phyloP scores from a whole-genome alignment of 2,888 invertebrate genomes.

The Argynnis bischoffii region DNA sequence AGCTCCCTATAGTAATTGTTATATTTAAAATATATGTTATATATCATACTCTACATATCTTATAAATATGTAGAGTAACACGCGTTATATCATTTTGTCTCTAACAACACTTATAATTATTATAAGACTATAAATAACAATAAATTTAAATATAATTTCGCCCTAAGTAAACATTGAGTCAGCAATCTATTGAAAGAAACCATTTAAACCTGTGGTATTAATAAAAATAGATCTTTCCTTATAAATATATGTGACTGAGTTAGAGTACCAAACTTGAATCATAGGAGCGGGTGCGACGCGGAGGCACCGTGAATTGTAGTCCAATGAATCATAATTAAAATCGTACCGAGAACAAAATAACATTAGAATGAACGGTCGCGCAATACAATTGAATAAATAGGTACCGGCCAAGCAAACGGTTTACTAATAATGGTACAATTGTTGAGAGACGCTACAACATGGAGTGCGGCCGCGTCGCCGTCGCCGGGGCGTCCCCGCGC shows the following conservation, averaged over 20 bases:
- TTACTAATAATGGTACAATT: slow-evolving; percentile 43
- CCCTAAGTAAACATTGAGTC: slow-evolving; percentile 17
- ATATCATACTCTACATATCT: no score
- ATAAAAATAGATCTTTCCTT: slow-evolving; percentile 20
- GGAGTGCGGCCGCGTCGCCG: slow-evolving; percentile 45
- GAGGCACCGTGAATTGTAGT: slow-evolving; percentile 17
- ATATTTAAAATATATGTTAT: no score
- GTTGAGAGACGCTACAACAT: slow-evolving; percentile 49
- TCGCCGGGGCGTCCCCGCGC: slow-evolving; percentile 36
- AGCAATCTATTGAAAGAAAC: slow-evolving; percentile 15
- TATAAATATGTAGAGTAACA: no score
- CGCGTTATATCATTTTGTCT: no score
- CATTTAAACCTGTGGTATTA: slow-evolving; percentile 11
- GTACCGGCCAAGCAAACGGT: slow-evolving; percentile 13
- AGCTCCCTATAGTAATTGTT: no score
- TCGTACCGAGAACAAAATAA: slow-evolving; percentile 10
- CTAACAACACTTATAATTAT: no score
- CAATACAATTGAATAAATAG: slow-evolving; percentile 23
- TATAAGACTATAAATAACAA: neutral
- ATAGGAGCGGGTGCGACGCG: slow-evolving; percentile 8
- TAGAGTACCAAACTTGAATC: slow-evolving; percentile 14
- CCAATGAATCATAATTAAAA: slow-evolving; percentile 31
- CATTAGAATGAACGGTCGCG: slow-evolving; percentile 7
- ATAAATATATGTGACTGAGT: slow-evolving; percentile 15
- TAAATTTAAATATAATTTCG: slow-evolving; percentile 1